Evolutionary conservation across 2,888 invertebrate genomes (phyloP).

Genomic region (Drosophila melanosoma): DNA sequence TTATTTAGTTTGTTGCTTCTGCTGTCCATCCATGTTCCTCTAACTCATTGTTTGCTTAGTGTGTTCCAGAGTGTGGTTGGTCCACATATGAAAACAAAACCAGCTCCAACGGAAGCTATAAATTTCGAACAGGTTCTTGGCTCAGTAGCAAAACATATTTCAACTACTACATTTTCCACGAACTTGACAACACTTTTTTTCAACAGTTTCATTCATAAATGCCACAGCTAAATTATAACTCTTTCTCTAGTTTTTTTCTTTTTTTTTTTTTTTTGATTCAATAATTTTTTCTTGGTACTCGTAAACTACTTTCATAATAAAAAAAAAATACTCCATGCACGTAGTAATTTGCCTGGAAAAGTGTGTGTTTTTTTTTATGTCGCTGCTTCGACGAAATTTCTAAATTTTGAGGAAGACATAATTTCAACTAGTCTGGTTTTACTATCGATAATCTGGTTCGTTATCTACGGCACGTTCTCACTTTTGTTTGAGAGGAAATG

Average conservation of each 20-base stretch:
- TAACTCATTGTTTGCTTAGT: constrained; percentile 24
- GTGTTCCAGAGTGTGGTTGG: constrained; percentile 42
- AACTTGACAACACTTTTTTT: constrained; percentile 41
- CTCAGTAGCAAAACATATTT: constrained; percentile 44
- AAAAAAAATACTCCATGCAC: constrained; percentile 52
- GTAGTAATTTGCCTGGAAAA: constrained; percentile 60
- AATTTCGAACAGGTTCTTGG: constrained; percentile 68
- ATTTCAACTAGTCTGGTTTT: constrained; percentile 39
- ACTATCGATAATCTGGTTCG: constrained; percentile 48
- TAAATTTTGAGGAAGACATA: constrained; percentile 48
- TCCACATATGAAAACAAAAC: constrained; percentile 32
- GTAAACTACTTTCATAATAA: constrained; percentile 38
- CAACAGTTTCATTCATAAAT: constrained; percentile 64
- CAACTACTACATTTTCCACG: constrained; percentile 56
- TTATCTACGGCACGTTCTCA: constrained; percentile 62
- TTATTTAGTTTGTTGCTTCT: constrained; percentile 51
- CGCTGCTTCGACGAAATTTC: constrained; percentile 62
- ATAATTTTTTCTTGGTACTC: constrained; percentile 65
- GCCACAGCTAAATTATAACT: constrained; percentile 58
- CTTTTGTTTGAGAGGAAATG: constrained; percentile 24
- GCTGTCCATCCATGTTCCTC: constrained; percentile 10
- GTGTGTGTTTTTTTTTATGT: constrained; percentile 23
- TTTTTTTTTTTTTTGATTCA: constrained; percentile 43
- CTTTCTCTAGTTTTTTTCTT: constrained; percentile 44
- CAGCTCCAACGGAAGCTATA: constrained; percentile 69